Conservation (phyloP, 1,140 invertebrate species). For the Trigoniulus corallinus region DNA sequence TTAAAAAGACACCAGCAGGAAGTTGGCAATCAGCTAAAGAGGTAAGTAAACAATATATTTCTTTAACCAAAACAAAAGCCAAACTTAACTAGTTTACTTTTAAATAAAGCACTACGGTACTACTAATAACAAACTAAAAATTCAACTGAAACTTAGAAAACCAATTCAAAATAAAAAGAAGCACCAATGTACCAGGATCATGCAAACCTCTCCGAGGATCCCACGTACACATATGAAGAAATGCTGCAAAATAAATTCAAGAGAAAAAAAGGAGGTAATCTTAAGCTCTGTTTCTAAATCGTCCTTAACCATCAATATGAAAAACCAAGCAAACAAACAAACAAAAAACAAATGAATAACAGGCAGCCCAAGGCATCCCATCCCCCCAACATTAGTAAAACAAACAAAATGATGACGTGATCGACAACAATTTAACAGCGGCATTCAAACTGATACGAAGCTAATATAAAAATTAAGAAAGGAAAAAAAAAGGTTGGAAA, state of each 20-base stretch:
- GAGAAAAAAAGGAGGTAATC: slow-evolving; percentile 13
- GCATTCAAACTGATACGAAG: too few relatives aligned
- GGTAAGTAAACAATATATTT: too few relatives aligned
- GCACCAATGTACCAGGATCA: neutral
- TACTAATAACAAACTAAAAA: neutral
- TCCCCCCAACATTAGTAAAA: neutral
- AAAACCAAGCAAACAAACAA: slow-evolving; percentile 10
- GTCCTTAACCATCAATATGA: too few relatives aligned
- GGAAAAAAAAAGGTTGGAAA: too few relatives aligned
- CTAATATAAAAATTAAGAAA: too few relatives aligned
- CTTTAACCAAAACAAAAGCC: neutral
- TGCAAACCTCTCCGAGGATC: slow-evolving; percentile 13
- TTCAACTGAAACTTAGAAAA: too few relatives aligned
- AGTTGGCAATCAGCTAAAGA: too few relatives aligned
- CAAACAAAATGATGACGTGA: neutral
- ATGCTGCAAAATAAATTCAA: slow-evolving; percentile 15
- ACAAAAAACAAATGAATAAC: slow-evolving; percentile 5
- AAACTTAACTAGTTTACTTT: neutral
- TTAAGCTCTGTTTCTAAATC: too few relatives aligned
- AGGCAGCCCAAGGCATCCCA: neutral
- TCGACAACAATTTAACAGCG: too few relatives aligned
- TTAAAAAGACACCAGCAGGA: too few relatives aligned
- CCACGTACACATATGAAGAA: slow-evolving; percentile 20
- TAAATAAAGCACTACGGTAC: neutral
- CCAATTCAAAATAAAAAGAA: too few relatives aligned